These are phyloP conservation scores for human DNA, from an alignment of 2,113 vertebrate species.

Conservation along the genomic window DNA sequence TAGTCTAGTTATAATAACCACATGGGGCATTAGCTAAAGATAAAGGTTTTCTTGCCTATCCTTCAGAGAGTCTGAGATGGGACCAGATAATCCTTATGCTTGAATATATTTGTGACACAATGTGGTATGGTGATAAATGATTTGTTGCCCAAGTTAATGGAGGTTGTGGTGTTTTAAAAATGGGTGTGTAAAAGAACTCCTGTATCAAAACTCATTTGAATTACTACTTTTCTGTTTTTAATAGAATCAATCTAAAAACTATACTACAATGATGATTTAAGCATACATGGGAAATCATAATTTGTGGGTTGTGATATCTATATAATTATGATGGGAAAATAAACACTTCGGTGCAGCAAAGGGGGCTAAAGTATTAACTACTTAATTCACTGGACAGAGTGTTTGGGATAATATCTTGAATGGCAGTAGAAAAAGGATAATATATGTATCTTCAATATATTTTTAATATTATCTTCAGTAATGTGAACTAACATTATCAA, in stretches of 20 bases:
- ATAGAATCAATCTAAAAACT: constrained; percentile 15
- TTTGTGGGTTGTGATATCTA: neutral
- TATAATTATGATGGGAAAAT: neutral
- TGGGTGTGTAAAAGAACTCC: neutral
- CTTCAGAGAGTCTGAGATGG: neutral
- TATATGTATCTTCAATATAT: neutral
- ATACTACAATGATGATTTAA: neutral
- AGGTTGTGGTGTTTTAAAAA: neutral
- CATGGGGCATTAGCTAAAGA: neutral
- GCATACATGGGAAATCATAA: neutral
- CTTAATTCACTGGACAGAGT: neutral
- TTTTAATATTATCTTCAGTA: neutral
- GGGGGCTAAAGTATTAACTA: neutral
- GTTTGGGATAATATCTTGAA: neutral
- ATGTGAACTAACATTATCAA: neutral
- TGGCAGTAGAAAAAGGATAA: neutral
- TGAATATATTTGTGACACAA: neutral
- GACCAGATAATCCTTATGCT: neutral
- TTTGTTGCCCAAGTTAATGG: neutral
- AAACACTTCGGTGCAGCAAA: neutral
- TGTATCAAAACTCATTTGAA: neutral
- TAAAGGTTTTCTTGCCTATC: neutral
- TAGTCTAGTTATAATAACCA: neutral
- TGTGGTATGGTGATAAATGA: neutral
- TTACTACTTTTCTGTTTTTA: neutral